Percentiles rank a stretch among this genome's conserved stretches.
Evolutionary conservation across 2,888 invertebrate genomes (phyloP).

Genomic region (Amphimallon solstitiale): DNA sequence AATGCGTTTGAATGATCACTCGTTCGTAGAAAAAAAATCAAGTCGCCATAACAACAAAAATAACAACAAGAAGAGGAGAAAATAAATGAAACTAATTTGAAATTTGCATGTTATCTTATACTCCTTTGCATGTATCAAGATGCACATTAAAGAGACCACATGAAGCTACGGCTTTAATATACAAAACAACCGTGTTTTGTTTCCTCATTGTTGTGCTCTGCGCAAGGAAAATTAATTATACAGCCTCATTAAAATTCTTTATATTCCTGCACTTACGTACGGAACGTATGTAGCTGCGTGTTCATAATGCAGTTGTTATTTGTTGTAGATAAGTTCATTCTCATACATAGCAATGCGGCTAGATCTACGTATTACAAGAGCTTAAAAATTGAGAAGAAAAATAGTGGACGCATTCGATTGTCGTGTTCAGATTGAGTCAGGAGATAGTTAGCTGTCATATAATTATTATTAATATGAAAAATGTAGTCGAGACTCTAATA

Average conservation of each 20-base stretch:
- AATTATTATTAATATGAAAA: conserved; percentile 20
- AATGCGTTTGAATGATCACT: conserved; percentile 8
- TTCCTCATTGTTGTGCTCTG: conserved; percentile 23
- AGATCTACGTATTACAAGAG: not conserved
- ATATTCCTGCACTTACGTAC: conserved; percentile 16
- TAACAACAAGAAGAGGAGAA: not conserved
- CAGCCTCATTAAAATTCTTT: conserved; percentile 30
- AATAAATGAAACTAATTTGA: conserved; percentile 28
- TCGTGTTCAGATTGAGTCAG: conserved; percentile 17
- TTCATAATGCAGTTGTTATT: conserved; percentile 20
- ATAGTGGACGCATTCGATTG: conserved; percentile 17
- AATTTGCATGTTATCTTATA: conserved; percentile 19
- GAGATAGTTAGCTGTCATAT: conserved; percentile 19
- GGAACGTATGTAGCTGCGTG: conserved; percentile 3
- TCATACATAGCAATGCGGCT: not conserved
- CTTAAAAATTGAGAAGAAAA: conserved; percentile 4
- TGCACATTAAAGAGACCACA: conserved; percentile 21
- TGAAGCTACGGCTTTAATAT: conserved; percentile 18
- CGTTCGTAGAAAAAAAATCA: conserved; percentile 4
- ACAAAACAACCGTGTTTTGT: conserved; percentile 22
- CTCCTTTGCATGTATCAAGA: conserved; percentile 2
- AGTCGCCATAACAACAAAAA: conserved; percentile 13
- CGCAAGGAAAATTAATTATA: conserved; percentile 30
- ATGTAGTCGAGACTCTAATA: not conserved
- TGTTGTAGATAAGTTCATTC: not conserved